phyloP scores from a whole-genome alignment of 2,113 vertebrate genomes.

The Myrmecophaga tridactyla region DNA sequence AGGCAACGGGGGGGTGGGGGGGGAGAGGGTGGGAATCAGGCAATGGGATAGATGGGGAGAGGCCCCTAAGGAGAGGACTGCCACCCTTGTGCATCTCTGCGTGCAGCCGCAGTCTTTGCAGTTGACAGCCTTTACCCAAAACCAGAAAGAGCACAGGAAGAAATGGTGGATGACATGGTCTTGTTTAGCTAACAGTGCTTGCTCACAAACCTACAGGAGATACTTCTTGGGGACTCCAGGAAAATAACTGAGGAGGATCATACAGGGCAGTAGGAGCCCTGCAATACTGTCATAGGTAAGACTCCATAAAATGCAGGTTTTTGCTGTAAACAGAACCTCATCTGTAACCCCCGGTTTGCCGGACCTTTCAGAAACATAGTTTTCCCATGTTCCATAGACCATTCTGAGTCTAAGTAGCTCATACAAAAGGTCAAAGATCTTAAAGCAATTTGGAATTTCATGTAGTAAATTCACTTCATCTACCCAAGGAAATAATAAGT shows the following conservation, averaged over 20 bases:
- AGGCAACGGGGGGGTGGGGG: background rate
- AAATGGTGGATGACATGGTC: background rate
- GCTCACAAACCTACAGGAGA: background rate
- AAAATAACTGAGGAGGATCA: background rate
- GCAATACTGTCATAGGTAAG: background rate
- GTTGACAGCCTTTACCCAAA: background rate
- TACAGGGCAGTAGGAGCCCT: background rate
- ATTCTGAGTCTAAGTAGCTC: constrained; percentile 20
- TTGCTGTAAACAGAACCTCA: background rate
- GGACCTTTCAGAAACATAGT: background rate
- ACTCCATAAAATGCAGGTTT: background rate
- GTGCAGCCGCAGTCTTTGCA: background rate
- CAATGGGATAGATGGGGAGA: background rate
- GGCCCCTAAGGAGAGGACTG: background rate
- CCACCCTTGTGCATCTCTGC: background rate
- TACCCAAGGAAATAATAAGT: constrained; percentile 44
- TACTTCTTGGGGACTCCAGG: background rate
- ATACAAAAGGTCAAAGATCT: constrained; percentile 37
- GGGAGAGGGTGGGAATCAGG: background rate
- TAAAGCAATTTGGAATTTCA: constrained; percentile 49
- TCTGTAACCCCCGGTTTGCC: background rate
- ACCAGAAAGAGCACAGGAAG: background rate
- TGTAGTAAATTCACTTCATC: constrained; percentile 44
- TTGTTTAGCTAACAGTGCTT: background rate
- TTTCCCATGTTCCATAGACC: background rate